Percentiles rank a stretch among this genome's conserved stretches.
phyloP scores from a whole-genome alignment of 2,113 vertebrate genomes.

The Pionites leucogaster region DNA sequence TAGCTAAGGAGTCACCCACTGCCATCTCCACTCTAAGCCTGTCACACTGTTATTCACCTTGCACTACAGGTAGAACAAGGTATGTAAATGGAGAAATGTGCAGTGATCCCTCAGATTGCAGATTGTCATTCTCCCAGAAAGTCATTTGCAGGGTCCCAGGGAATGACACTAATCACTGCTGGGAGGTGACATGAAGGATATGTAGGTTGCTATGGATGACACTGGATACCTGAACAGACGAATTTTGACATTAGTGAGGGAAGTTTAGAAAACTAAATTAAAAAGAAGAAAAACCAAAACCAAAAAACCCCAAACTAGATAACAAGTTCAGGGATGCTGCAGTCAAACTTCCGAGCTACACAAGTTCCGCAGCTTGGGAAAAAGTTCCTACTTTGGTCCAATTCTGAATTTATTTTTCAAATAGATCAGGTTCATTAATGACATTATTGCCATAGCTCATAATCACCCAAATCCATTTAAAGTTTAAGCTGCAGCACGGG shows the following conservation, averaged over 20 bases:
- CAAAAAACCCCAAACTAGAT: neutral
- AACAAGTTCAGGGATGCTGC: neutral
- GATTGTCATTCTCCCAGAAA: neutral
- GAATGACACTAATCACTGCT: neutral
- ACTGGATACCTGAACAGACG: neutral
- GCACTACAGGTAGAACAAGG: neutral
- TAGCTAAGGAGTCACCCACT: no score
- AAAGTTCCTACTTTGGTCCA: neutral
- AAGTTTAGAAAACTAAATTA: neutral
- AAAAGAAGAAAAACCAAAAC: neutral
- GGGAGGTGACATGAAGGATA: neutral
- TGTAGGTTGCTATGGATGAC: neutral
- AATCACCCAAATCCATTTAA: neutral
- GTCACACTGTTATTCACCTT: neutral
- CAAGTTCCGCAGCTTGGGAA: neutral
- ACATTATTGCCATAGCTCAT: neutral
- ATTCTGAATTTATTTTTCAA: neutral
- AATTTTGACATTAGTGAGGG: neutral
- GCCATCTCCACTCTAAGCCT: neutral
- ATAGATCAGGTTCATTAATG: neutral
- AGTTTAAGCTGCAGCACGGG: neutral
- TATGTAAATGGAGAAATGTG: fast-evolving
- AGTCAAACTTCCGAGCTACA: neutral
- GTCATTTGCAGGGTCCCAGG: neutral
- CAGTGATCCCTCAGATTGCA: neutral